phyloP scores from a whole-genome alignment of 2,888 invertebrate genomes.

The Sclerodermus sp. region DNA sequence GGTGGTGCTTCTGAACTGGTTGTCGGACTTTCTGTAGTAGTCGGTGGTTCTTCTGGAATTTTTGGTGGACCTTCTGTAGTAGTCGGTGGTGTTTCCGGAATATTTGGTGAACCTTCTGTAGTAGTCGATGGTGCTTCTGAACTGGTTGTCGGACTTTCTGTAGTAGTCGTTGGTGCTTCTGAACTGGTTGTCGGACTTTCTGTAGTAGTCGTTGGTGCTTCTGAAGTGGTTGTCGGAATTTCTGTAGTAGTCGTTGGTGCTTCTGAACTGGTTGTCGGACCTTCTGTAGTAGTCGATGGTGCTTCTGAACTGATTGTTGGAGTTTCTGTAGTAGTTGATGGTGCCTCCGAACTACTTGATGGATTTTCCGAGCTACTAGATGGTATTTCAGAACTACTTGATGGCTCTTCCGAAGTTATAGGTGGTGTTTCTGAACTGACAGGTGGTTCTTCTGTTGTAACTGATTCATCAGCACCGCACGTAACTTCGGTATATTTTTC shows the following conservation, averaged over 20 bases:
- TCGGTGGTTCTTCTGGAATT: not conserved
- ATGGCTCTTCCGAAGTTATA: not conserved
- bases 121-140: not conserved
- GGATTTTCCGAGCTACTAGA: not conserved
- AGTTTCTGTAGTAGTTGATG: not conserved
- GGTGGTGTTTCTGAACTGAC: not conserved
- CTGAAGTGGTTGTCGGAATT: not conserved
- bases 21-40: not conserved
- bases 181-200: not conserved
- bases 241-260: not conserved
- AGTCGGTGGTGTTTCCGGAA: not conserved
- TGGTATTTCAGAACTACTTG: not conserved
- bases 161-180: not conserved
- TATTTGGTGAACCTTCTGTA: not conserved
- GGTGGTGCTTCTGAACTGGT: not conserved
- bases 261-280: not conserved
- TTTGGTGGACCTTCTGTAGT: not conserved
- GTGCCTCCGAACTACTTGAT: not conserved
- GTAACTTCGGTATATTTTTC: no score
- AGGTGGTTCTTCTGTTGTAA: not conserved
- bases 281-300: not conserved
- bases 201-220: not conserved
- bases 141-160: not conserved
- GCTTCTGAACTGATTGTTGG: not conserved
- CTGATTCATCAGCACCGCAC: not conserved